phyloP scores from a whole-genome alignment of 2,888 invertebrate genomes.

The Ichneumon xanthorius region DNA sequence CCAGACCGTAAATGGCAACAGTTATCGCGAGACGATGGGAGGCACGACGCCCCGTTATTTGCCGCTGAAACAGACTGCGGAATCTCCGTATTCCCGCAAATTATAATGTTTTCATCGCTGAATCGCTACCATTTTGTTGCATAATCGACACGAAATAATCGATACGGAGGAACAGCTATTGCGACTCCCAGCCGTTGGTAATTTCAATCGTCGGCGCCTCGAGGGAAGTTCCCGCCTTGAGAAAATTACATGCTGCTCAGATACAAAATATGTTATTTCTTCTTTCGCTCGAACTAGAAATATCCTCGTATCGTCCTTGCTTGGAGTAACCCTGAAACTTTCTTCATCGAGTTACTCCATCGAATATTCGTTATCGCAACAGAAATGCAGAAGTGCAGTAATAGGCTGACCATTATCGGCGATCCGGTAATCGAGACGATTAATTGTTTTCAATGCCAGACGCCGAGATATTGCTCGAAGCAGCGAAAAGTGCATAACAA shows the following conservation, averaged over 20 bases:
- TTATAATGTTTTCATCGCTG: neutral
- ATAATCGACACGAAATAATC: neutral
- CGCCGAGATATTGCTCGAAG: neutral
- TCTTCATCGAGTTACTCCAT: neutral
- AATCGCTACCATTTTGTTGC: neutral
- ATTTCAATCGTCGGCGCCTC: neutral
- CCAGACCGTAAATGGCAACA: neutral
- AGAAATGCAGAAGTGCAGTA: neutral
- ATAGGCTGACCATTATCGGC: neutral
- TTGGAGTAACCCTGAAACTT: neutral
- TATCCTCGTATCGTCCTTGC: neutral
- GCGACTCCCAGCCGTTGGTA: neutral
- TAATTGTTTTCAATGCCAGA: neutral
- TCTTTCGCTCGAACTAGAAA: neutral
- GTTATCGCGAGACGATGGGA: neutral
- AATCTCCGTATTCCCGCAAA: neutral
- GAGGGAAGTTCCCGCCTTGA: neutral
- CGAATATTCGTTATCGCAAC: neutral
- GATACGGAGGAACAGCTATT: neutral
- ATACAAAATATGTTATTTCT: neutral
- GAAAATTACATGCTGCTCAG: neutral
- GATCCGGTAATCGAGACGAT: neutral
- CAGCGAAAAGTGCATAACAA: neutral
- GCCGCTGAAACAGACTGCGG: neutral
- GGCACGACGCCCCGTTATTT: neutral